Conservation (phyloP, 1,140 invertebrate genomes). For the Trachelipus rathkii region DNA sequence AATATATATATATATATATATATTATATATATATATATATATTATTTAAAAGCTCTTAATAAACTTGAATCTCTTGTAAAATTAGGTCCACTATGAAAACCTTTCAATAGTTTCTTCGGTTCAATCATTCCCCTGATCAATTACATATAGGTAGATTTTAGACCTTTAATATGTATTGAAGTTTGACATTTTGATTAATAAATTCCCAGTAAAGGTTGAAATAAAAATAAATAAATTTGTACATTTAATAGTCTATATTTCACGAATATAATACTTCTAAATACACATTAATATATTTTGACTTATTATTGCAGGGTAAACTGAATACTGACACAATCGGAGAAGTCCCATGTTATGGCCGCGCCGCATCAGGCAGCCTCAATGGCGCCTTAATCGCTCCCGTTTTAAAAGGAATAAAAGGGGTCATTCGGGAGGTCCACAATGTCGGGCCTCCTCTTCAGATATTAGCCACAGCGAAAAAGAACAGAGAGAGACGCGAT, state of each 20-base stretch:
- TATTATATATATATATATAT: too few relatives aligned
- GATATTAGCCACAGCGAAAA: constrained; percentile 12
- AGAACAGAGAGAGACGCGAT: neutral
- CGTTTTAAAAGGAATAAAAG: neutral
- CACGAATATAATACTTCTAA: constrained; percentile 8
- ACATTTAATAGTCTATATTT: constrained; percentile 12
- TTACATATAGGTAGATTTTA: too few relatives aligned
- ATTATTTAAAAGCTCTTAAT: too few relatives aligned
- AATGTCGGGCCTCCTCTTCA: neutral
- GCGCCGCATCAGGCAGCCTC: neutral
- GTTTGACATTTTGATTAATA: too few relatives aligned
- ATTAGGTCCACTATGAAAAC: too few relatives aligned
- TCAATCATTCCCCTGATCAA: too few relatives aligned
- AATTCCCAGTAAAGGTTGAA: too few relatives aligned
- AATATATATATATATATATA: too few relatives aligned
- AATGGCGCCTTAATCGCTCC: neutral
- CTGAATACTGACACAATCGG: constrained; percentile 1
- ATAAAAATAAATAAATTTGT: constrained; percentile 9
- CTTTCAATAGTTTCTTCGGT: too few relatives aligned
- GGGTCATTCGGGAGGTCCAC: neutral
- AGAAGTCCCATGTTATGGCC: neutral
- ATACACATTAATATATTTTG: constrained; percentile 12
- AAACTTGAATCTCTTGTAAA: too few relatives aligned
- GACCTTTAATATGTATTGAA: too few relatives aligned
- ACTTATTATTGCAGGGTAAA: constrained; percentile 6